Evolutionary conservation across 2,888 invertebrate genomes (phyloP).

Genomic region (Nipponacmea schrenckii): DNA sequence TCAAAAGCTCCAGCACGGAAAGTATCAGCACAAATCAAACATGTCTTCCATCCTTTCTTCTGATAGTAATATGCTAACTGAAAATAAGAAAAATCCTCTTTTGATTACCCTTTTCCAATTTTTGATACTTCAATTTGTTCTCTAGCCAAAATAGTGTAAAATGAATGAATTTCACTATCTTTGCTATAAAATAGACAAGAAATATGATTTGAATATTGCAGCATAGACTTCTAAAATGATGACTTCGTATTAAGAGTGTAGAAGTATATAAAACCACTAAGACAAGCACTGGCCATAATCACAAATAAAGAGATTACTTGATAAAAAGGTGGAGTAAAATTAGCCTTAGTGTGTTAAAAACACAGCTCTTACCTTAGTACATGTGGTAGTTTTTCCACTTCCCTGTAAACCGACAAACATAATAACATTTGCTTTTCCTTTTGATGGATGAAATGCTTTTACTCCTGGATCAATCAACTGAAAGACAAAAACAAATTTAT

Average conservation of each 20-base stretch:
- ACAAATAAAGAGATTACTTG: too few relatives aligned
- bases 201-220: too few relatives aligned
- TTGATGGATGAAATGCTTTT: conserved; percentile 93
- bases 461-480: conserved; percentile 97
- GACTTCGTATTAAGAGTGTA: too few relatives aligned
- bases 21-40: conserved; percentile 98
- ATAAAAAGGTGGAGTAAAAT: too few relatives aligned
- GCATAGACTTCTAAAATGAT: too few relatives aligned
- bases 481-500: conserved; percentile 36
- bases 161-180: too few relatives aligned
- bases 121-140: too few relatives aligned
- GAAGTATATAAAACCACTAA: too few relatives aligned
- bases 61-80: conserved; percentile 95
- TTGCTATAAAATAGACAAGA: too few relatives aligned
- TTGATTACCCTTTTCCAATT: neutral
- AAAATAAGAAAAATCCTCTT: conserved; percentile 27
- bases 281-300: too few relatives aligned
- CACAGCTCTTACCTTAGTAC: conserved; percentile 79
- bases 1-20: conserved; percentile 99
- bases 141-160: too few relatives aligned
- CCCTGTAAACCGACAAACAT: conserved; percentile 99
- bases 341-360: too few relatives aligned
- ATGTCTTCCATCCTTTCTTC: conserved; percentile 99
- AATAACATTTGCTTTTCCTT: conserved; percentile 93
- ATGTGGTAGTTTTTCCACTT: conserved; percentile 99